Evolutionary conservation across 2,113 vertebrate species (phyloP).

Genomic region (Hemichromis elongatus): DNA sequence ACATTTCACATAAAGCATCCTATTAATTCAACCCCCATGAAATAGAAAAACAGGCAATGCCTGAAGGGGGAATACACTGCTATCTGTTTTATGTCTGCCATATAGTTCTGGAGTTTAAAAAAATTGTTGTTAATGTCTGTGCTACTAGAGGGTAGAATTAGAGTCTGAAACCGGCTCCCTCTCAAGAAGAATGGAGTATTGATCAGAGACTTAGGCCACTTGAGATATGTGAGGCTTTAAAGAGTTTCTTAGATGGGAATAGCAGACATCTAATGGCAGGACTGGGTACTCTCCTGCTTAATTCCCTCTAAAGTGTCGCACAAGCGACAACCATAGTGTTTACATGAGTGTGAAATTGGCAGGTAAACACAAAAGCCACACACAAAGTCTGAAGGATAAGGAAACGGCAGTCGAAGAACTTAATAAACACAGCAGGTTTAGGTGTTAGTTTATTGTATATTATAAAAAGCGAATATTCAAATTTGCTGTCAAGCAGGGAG

Average conservation of each 20-base stretch:
- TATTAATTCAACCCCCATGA: slow-evolving; percentile 44
- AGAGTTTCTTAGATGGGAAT: not conserved
- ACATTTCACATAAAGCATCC: slow-evolving; percentile 20
- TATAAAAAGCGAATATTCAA: not conserved
- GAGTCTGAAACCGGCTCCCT: slow-evolving; percentile 20
- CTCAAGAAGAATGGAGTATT: slow-evolving; percentile 32
- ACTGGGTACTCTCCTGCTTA: not conserved
- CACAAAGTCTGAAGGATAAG: not conserved
- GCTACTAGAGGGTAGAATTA: slow-evolving; percentile 37
- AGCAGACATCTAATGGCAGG: not conserved
- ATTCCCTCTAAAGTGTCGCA: not conserved
- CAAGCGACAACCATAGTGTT: not conserved
- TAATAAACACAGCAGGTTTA: not conserved
- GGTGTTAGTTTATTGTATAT: not conserved
- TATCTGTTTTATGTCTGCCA: slow-evolving; percentile 45
- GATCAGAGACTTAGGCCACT: slow-evolving; percentile 42
- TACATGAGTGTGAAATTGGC: not conserved
- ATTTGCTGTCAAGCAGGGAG: not conserved
- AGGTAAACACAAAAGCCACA: not conserved
- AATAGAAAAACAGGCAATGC: slow-evolving; percentile 21
- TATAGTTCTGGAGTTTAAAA: slow-evolving; percentile 40
- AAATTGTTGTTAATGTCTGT: slow-evolving; percentile 45
- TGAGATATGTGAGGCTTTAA: slow-evolving; percentile 18
- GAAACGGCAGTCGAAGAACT: not conserved
- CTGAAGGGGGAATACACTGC: slow-evolving; percentile 10